Conservation (phyloP, 2,113 vertebrate genomes). For the Glaucomys volans region DNA sequence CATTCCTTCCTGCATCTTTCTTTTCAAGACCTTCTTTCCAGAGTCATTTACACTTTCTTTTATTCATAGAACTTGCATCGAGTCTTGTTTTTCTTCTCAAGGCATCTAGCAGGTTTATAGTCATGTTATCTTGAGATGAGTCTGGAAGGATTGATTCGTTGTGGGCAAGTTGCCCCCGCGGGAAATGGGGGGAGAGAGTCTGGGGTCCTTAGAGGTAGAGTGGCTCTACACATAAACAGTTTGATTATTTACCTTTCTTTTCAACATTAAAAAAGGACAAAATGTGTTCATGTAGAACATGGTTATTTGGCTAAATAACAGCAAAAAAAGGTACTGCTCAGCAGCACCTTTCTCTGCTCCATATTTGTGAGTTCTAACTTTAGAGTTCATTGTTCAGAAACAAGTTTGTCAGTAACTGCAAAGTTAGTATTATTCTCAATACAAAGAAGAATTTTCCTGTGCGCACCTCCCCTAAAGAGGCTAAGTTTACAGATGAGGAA, state of each 20-base stretch:
- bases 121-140: neutral
- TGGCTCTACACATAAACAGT: neutral
- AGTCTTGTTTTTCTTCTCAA: neutral
- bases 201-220: neutral
- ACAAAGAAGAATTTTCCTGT: neutral
- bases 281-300: neutral
- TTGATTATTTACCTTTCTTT: neutral
- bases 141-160: neutral
- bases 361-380: neutral
- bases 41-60: neutral
- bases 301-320: neutral
- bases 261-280: neutral
- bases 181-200: no score
- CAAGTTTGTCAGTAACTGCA: neutral
- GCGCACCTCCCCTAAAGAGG: neutral
- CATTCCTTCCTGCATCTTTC: neutral
- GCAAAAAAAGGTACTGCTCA: neutral
- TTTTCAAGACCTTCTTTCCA: neutral
- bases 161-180: neutral
- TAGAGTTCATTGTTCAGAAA: neutral
- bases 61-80: neutral
- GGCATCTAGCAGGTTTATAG: neutral
- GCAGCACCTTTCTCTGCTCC: neutral
- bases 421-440: neutral
- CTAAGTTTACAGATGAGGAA: neutral